phyloP scores from a whole-genome alignment of 2,113 vertebrate species.

The Chaenocephalus aceratus region DNA sequence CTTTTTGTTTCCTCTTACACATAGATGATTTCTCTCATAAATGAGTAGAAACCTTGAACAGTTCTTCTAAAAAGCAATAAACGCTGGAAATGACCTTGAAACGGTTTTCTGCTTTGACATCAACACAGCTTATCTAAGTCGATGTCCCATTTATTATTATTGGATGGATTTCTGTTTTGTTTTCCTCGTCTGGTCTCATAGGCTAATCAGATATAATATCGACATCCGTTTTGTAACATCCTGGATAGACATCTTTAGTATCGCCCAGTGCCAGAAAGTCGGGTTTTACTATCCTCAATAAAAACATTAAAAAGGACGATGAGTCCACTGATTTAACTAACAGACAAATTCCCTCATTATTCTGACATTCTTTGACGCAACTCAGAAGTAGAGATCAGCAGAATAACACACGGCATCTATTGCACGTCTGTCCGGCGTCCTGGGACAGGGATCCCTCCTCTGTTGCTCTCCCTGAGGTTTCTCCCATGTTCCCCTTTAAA shows the following conservation, averaged over 20 bases:
- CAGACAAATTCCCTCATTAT: conserved; percentile 22
- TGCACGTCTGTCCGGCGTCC: too few species aligned
- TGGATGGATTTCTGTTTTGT: conserved; percentile 14
- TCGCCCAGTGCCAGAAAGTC: background rate
- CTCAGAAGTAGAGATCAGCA: background rate
- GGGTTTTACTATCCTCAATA: conserved; percentile 11
- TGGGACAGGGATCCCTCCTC: too few species aligned
- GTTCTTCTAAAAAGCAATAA: conserved; percentile 12
- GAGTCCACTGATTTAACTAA: conserved; percentile 28
- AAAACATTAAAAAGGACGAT: conserved; percentile 33
- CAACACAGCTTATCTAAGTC: background rate
- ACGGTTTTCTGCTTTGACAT: background rate
- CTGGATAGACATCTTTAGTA: conserved; percentile 19
- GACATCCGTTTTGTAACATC: conserved; percentile 20
- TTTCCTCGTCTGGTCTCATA: conserved; percentile 11
- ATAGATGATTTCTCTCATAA: background rate
- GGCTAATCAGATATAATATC: conserved; percentile 7
- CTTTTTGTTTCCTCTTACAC: background rate
- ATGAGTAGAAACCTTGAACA: background rate
- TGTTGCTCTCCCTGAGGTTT: too few species aligned
- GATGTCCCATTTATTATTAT: conserved; percentile 12
- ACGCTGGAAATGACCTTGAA: background rate
- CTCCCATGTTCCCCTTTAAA: too few species aligned
- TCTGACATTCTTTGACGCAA: conserved; percentile 8
- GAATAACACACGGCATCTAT: background rate